Conservation (phyloP, 2,113 vertebrate species). For the Chloebia gouldiae region DNA sequence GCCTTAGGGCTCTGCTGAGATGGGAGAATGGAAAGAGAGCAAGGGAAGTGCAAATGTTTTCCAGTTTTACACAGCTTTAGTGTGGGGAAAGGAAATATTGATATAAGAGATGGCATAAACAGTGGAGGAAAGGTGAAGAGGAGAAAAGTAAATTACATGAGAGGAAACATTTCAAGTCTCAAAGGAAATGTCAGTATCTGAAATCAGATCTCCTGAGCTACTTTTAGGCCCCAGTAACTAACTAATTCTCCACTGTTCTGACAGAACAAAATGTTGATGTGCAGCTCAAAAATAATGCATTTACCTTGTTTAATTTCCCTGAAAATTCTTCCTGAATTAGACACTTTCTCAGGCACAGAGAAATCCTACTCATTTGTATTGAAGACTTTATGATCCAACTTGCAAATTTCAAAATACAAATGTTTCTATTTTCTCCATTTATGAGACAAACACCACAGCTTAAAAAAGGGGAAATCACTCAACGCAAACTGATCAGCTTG, state of each 20-base stretch:
- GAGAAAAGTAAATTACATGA: neutral
- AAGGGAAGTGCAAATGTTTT: neutral
- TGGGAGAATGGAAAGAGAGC: neutral
- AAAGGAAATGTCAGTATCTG: neutral
- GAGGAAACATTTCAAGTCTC: neutral
- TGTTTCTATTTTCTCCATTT: neutral
- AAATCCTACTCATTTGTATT: neutral
- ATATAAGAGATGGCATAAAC: fast-evolving
- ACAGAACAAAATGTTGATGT: fast-evolving
- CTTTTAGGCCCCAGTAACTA: neutral
- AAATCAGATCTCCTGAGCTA: neutral
- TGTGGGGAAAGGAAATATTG: neutral
- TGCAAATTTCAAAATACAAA: neutral
- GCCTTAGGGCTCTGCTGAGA: constrained; percentile 70
- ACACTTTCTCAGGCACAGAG: neutral
- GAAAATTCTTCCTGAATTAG: neutral
- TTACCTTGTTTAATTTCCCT: neutral
- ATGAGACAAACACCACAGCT: neutral
- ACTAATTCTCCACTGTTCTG: neutral
- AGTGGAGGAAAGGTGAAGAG: neutral
- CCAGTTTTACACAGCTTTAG: neutral
- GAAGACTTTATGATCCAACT: neutral
- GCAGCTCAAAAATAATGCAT: neutral
- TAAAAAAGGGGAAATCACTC: neutral
- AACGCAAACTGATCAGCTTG: neutral